Percentiles rank a stretch among this genome's conserved stretches.
phyloP scores from a whole-genome alignment of 2,113 vertebrate genomes.

The Cathartes aura region DNA sequence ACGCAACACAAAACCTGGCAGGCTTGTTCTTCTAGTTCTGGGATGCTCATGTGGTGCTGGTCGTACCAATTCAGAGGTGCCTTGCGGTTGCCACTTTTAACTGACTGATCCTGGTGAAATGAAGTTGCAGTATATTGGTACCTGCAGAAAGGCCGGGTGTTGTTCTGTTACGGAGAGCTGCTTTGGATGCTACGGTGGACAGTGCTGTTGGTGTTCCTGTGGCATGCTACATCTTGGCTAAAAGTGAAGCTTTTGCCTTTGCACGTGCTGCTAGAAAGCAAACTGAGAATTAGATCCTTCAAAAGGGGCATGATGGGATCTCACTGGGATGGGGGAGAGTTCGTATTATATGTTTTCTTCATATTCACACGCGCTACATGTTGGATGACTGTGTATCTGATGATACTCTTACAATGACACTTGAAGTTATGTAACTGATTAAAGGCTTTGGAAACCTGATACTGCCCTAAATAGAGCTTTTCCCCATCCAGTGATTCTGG shows the following conservation, averaged over 20 bases:
- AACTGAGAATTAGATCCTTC: background rate
- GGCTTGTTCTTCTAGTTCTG: background rate
- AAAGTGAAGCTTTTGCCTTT: background rate
- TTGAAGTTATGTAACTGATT: background rate
- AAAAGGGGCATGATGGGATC: rapidly evolving
- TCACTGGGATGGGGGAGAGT: background rate
- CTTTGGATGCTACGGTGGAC: background rate
- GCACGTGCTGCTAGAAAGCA: background rate
- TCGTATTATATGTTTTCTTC: background rate
- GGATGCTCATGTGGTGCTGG: background rate
- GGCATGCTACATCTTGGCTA: background rate
- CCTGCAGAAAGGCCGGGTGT: background rate
- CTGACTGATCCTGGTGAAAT: background rate
- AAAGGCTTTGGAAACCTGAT: background rate
- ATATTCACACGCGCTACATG: rapidly evolving
- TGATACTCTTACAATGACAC: background rate
- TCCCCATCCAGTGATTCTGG: background rate
- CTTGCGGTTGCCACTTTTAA: rapidly evolving
- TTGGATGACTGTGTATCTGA: background rate
- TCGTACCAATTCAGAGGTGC: background rate
- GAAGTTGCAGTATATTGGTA: background rate
- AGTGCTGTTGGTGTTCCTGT: background rate
- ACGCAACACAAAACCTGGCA: rapidly evolving
- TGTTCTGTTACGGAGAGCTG: background rate
- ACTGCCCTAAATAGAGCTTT: background rate